Evolutionary conservation across 2,113 vertebrate species (phyloP), one percentile per base, ranked within the genome.

Genomic region (Tetrao urogallus): DNA sequence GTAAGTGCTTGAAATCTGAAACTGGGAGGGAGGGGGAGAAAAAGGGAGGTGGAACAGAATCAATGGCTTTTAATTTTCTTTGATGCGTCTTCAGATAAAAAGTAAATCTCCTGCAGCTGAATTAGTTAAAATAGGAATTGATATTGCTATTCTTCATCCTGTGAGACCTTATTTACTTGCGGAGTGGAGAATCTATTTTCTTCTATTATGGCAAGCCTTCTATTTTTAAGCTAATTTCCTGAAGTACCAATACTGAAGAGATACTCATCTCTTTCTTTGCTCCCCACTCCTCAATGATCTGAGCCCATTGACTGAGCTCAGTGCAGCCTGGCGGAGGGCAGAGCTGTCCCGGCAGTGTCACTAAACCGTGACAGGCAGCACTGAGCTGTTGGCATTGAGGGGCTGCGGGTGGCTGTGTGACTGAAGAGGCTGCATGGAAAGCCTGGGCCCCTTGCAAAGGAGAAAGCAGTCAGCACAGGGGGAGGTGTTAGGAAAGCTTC

Each of bases 61-160:
- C 89, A 92, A 87, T 94, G 78, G 61, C 74, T 94, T 94, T 94
- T 95, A 82, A 95, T 96, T 96, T 96, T 92, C 95, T 88, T 63
- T 91, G 70, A 83, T 93, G 54, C 69, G 83, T 75, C 78, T 92
- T 93, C 58, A 60, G 86, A 79, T 93, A 92, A 95, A 95, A 96
- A 94, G 79, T 76, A 89, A 75, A 73, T 82, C 67, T 84, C 36
- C 71, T 66, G 63, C 45, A 78, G 71, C 58, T 38, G 81, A 78
- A 75, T 87, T 73, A 89, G 71, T 66, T 96, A 82, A 89, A 93
- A 85, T 58, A 96, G 84, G 92, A 91, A 82, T 88, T 83, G 77
- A 82, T 93, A 73, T 34, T 89, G 73, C 81, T 89, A 16, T 80
- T 92, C 47, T 57, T 92, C 70, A 73, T 93, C 74, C 81, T 73